These are phyloP conservation scores for Ispidina picta DNA, from an alignment of 2,797 vertebrate genomes.

Conservation along the genomic window DNA sequence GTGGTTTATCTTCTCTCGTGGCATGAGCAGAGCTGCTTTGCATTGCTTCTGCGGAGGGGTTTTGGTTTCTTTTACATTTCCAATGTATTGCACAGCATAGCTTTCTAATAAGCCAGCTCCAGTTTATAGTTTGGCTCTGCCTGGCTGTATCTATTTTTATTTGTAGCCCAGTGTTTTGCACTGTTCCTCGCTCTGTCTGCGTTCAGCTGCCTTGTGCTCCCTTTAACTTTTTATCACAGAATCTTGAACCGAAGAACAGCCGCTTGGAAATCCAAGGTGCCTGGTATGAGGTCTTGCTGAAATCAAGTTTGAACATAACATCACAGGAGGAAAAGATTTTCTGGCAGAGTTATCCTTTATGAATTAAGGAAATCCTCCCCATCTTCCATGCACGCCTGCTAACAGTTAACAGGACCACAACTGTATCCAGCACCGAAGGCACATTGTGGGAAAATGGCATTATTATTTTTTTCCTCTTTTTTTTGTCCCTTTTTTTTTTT, in stretches of 20 bases:
- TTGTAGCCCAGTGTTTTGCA: slow-evolving; percentile 6
- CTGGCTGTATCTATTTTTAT: background rate
- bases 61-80: background rate
- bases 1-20: slow-evolving; percentile 10
- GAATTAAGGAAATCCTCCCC: slow-evolving; percentile 45
- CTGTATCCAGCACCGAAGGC: background rate
- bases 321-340: slow-evolving; percentile 1
- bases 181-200: background rate
- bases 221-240: slow-evolving; percentile 39
- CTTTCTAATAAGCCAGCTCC: background rate
- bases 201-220: background rate
- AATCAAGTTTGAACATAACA: background rate
- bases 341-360: slow-evolving; percentile 25
- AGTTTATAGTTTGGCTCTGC: background rate
- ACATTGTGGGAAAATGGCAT: background rate
- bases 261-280: slow-evolving; percentile 13
- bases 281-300: background rate
- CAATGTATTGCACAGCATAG: background rate
- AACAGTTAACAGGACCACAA: slow-evolving; percentile 19
- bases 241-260: slow-evolving; percentile 9
- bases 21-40: background rate
- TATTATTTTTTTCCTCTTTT: background rate
- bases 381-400: slow-evolving; percentile 19
- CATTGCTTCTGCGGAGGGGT: background rate
- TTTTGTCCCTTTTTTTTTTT: background rate